A percentile compares a stretch with the other conserved stretches of the same genome.
Evolutionary conservation across 2,888 invertebrate species (phyloP).

Genomic region (Bombyx huttoni): DNA sequence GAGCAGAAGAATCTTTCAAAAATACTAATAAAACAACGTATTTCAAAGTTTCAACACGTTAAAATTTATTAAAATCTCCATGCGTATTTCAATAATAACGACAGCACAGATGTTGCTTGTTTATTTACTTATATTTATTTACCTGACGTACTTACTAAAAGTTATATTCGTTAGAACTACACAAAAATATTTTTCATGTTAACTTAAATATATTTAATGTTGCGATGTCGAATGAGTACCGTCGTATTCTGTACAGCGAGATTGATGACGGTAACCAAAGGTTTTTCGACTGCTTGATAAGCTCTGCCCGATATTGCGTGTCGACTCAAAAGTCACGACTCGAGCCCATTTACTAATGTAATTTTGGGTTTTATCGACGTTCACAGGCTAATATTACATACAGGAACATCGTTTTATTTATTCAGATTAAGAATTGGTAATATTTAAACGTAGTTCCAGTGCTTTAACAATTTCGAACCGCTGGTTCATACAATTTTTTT

Average conservation of each 20-base stretch:
- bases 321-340: slow-evolving; percentile 32
- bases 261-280: slow-evolving; percentile 42
- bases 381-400: slow-evolving; percentile 9
- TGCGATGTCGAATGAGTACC: slow-evolving; percentile 16
- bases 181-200: too few relatives aligned
- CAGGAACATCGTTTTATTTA: not conserved
- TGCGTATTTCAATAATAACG: too few relatives aligned
- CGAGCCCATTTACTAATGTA: slow-evolving; percentile 25
- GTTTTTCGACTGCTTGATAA: slow-evolving; percentile 40
- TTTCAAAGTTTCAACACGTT: too few relatives aligned
- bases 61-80: too few relatives aligned
- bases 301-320: slow-evolving; percentile 47
- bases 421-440: not conserved
- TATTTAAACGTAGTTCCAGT: not conserved
- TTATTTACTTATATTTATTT: too few relatives aligned
- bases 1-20: too few relatives aligned
- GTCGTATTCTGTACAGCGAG: slow-evolving; percentile 26
- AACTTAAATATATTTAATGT: not conserved
- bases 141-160: too few relatives aligned
- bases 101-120: too few relatives aligned
- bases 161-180: too few relatives aligned
- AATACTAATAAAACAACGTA: too few relatives aligned
- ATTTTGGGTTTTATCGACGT: slow-evolving; percentile 25
- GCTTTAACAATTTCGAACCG: too few relatives aligned
- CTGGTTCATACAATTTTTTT: too few relatives aligned